phyloP scores from a whole-genome alignment of 2,888 invertebrate genomes.

The Cheilosia vulpina region DNA sequence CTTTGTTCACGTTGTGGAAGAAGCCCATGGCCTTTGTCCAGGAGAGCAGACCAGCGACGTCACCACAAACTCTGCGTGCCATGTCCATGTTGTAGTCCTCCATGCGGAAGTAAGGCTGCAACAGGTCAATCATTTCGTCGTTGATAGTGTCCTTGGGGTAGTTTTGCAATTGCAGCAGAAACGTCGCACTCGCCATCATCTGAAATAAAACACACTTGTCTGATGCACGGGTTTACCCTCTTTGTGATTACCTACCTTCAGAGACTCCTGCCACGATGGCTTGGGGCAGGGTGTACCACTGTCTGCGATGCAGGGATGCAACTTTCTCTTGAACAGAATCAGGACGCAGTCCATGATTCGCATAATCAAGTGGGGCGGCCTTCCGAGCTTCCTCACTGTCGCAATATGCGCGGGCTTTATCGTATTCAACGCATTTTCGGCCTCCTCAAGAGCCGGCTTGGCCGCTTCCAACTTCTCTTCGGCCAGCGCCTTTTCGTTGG shows the following conservation, averaged over 20 bases:
- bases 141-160: constrained; percentile 98
- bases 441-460: constrained; percentile 97
- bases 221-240: neutral
- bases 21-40: constrained; percentile 99
- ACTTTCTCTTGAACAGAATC: constrained; percentile 94
- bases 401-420: constrained; percentile 98
- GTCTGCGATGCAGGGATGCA: constrained; percentile 93
- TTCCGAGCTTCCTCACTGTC: constrained; percentile 95
- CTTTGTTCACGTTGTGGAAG: constrained; percentile 98
- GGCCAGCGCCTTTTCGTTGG: constrained; percentile 94
- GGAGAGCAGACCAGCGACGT: constrained; percentile 96
- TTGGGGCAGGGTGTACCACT: constrained; percentile 92
- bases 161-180: constrained; percentile 94
- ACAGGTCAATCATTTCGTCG: constrained; percentile 97
- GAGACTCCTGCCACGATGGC: constrained; percentile 97
- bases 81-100: constrained; percentile 99
- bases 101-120: constrained; percentile 96
- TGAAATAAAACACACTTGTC: constrained; percentile 79
- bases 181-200: constrained; percentile 98
- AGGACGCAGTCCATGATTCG: constrained; percentile 98
- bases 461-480: constrained; percentile 97
- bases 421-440: constrained; percentile 96
- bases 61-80: constrained; percentile 97
- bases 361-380: constrained; percentile 98
- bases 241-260: constrained; percentile 87